Evolutionary conservation across 2,113 vertebrate genomes (phyloP), one percentile per base, ranked within the genome.

Genomic region (Morone saxatilis): DNA sequence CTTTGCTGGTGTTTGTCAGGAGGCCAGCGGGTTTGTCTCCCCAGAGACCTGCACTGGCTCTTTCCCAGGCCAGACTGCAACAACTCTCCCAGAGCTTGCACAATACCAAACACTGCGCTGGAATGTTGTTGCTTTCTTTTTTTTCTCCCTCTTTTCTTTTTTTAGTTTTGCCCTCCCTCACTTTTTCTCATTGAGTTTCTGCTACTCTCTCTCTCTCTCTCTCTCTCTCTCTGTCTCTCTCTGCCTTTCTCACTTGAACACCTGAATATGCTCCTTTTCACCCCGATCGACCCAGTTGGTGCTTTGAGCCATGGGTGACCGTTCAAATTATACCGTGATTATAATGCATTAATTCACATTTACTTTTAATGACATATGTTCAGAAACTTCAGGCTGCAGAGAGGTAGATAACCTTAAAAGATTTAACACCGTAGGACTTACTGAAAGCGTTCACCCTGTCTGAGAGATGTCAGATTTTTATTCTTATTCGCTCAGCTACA

Each of bases 61-160:
- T 86, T 92, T 94, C 92, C 92, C 91, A 94, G 89, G 84, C 82
- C 77, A 63, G 68, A 78, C 86, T 76, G 40, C 67, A 88, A 76
- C 74, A 76, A 77, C 84, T 91, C 86, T 92, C 87, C 80, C 91
- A 90, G 74, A 86, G 71, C 72, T 90, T 88, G 60, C 85, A 84
- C 92, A 93, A 91, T 72, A 81, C 84, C 57, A 61, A 81, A 83
- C 84, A 68, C 76, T 66, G 70, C 41, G 20, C 36, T 79, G 88
- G 91, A 93, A 94, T 95, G 92, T 78, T 85, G 54, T 79, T 88
- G 76, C 70, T 79, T 56, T 71, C 40, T 60, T 77, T n/a, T 62
- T n/a, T 43, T 5, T 17, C 13, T 17, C 14, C 0, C 14, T 17
- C 48, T n/a, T 59, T 25, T 69, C 62, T 51, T 77, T 67, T 80